Evolutionary conservation across 2,113 vertebrate genomes (phyloP).

Genomic region (Stegastes partitus): DNA sequence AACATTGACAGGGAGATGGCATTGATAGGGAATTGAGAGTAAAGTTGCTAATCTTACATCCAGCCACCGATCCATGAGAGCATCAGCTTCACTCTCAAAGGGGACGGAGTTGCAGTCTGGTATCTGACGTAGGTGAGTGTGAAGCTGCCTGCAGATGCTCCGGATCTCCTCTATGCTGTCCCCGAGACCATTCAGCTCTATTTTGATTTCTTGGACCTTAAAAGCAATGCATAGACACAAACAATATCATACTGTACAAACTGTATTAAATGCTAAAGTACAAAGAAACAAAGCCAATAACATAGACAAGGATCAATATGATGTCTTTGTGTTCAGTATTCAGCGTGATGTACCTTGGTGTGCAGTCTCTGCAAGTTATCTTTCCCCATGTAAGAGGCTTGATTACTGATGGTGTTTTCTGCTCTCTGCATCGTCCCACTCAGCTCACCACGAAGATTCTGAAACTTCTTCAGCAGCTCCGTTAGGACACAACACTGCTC

Average conservation of each 20-base stretch:
- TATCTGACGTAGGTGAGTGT: slow-evolving; percentile 89
- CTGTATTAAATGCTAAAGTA: no score
- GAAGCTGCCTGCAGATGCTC: slow-evolving; percentile 90
- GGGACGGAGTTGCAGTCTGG: slow-evolving; percentile 85
- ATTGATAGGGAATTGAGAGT: not conserved
- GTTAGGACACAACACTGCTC: slow-evolving; percentile 87
- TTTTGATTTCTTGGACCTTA: slow-evolving; percentile 88
- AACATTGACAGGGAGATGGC: not conserved
- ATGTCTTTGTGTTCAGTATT: not conserved
- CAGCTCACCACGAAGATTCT: slow-evolving; percentile 85
- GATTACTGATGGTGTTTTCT: slow-evolving; percentile 86
- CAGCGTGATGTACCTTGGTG: slow-evolving; percentile 81
- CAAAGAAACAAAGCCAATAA: not conserved
- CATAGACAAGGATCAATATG: not conserved
- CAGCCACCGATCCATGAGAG: slow-evolving; percentile 94
- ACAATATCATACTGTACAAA: not conserved
- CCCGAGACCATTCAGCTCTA: slow-evolving; percentile 86
- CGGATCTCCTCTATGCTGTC: slow-evolving; percentile 89
- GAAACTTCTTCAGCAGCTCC: slow-evolving; percentile 91
- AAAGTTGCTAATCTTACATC: slow-evolving; percentile 85
- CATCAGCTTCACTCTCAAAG: slow-evolving; percentile 90
- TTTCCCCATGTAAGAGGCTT: slow-evolving; percentile 91
- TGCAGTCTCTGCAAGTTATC: slow-evolving; percentile 90
- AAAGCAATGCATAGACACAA: slow-evolving; percentile 37
- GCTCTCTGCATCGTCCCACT: slow-evolving; percentile 88